Evolutionary conservation across 1,140 invertebrate species (phyloP).

Genomic region (Nephotettix cincticeps): DNA sequence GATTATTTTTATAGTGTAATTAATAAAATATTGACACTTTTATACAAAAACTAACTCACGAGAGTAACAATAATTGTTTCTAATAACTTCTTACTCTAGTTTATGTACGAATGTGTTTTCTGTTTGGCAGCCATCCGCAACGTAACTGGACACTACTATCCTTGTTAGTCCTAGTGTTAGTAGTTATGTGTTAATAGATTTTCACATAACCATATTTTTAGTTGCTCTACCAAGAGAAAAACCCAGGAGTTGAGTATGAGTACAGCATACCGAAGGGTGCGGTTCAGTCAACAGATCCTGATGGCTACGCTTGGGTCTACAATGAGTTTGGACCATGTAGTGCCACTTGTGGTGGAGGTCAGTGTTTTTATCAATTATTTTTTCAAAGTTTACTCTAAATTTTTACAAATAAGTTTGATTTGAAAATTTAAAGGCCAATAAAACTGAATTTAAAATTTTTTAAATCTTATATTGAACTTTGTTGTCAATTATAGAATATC

Average conservation of each 20-base stretch:
- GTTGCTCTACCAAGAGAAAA: slow-evolving; percentile 83
- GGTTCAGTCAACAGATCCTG: slow-evolving; percentile 58
- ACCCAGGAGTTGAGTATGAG: slow-evolving; percentile 85
- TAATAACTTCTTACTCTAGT: slow-evolving; percentile 94
- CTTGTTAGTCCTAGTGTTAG: slow-evolving; percentile 45
- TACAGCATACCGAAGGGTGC: slow-evolving; percentile 83
- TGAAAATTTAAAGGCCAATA: too few species aligned
- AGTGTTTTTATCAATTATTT: too few species aligned
- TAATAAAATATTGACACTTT: too few species aligned
- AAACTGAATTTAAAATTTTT: too few species aligned
- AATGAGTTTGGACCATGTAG: slow-evolving; percentile 80
- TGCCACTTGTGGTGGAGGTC: slow-evolving; percentile 84
- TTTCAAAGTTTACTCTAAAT: too few species aligned
- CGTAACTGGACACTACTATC: slow-evolving; percentile 76
- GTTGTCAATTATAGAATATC: too few species aligned
- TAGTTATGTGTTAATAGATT: too few species aligned
- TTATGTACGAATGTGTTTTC: slow-evolving; percentile 62
- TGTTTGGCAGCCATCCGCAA: slow-evolving; percentile 73
- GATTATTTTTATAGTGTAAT: too few species aligned
- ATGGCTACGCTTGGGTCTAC: slow-evolving; percentile 76
- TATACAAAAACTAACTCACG: too few species aligned
- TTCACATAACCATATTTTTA: slow-evolving; percentile 45
- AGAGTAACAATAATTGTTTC: too few species aligned
- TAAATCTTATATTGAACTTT: too few species aligned
- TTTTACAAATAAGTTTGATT: too few species aligned